Percentiles rank a stretch among this genome's conserved stretches.
phyloP scores from a whole-genome alignment of 1,140 invertebrate species.

The Megathymus violae region DNA sequence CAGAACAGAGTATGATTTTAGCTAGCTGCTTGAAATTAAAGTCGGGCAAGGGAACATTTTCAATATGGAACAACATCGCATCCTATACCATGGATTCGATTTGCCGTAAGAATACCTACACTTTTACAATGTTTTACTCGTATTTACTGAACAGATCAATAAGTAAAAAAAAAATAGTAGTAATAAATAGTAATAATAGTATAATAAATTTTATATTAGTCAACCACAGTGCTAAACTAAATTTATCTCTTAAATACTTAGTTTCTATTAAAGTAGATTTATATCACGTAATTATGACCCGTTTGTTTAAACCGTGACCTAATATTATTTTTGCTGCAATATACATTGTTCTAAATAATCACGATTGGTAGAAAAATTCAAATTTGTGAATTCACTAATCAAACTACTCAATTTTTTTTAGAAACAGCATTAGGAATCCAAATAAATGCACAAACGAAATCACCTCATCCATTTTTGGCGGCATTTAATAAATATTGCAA shows the following conservation, averaged over 20 bases:
- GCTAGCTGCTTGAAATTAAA: conserved; percentile 19
- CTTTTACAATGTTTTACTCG: neutral
- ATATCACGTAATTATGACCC: too few relatives aligned
- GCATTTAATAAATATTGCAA: conserved; percentile 36
- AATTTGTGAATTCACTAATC: too few relatives aligned
- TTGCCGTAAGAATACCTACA: conserved; percentile 42
- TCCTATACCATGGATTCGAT: conserved; percentile 45
- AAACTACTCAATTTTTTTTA: too few relatives aligned
- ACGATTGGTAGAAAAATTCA: too few relatives aligned
- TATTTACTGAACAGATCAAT: too few relatives aligned
- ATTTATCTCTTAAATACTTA: too few relatives aligned
- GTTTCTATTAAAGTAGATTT: too few relatives aligned
- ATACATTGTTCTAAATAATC: too few relatives aligned
- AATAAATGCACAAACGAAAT: conserved; percentile 20
- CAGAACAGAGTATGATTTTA: conserved; percentile 36
- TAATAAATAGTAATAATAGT: conserved; percentile 8
- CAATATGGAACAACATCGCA: conserved; percentile 42
- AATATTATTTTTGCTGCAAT: too few relatives aligned
- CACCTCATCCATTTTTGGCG: conserved; percentile 24
- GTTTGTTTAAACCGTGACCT: too few relatives aligned
- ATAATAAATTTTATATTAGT: conserved; percentile 31
- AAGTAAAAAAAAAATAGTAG: neutral
- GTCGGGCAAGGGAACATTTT: conserved; percentile 29
- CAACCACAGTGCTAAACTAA: conserved; percentile 13
- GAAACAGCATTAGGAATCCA: conserved; percentile 20